A percentile compares a stretch with the other conserved stretches of the same genome.
Evolutionary conservation across 2,888 invertebrate species (phyloP).

Genomic region (Ennomos quercinarius): DNA sequence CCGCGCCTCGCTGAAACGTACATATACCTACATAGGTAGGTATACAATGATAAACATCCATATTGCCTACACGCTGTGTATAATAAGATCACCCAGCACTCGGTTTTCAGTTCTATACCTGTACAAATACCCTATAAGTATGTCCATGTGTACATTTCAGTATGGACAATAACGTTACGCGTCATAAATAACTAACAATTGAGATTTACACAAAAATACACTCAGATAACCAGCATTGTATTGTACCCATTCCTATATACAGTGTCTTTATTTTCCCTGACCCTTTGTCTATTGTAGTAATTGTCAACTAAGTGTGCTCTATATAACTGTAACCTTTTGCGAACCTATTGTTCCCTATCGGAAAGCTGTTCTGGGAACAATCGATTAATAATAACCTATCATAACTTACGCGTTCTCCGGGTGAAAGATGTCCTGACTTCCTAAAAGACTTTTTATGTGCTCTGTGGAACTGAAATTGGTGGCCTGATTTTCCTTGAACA

Average conservation of each 20-base stretch:
- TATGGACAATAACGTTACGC: not conserved
- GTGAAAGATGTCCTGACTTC: constrained; percentile 18
- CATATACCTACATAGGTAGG: too few relatives aligned
- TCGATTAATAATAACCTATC: constrained; percentile 39
- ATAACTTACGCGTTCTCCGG: constrained; percentile 32
- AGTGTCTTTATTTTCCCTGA: constrained; percentile 6
- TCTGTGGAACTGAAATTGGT: constrained; percentile 5
- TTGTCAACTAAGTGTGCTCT: constrained; percentile 37
- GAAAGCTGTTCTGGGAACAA: constrained; percentile 35
- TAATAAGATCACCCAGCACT: too few relatives aligned
- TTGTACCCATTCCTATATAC: too few relatives aligned
- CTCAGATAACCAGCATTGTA: not conserved
- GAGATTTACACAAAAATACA: constrained; percentile 4
- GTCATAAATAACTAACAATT: not conserved
- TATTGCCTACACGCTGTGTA: too few relatives aligned
- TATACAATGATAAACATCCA: too few relatives aligned
- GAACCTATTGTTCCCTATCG: constrained; percentile 31
- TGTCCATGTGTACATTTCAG: not conserved
- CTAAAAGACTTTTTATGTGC: constrained; percentile 9
- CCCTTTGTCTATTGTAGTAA: constrained; percentile 31
- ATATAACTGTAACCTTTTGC: constrained; percentile 31
- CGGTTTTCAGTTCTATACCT: too few relatives aligned
- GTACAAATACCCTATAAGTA: too few relatives aligned
- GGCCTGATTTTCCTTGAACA: not conserved
- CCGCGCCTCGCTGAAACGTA: too few relatives aligned